A percentile compares a stretch with the other conserved stretches of the same genome.
phyloP scores from a whole-genome alignment of 2,113 vertebrate species.

The Phainopepla nitens region DNA sequence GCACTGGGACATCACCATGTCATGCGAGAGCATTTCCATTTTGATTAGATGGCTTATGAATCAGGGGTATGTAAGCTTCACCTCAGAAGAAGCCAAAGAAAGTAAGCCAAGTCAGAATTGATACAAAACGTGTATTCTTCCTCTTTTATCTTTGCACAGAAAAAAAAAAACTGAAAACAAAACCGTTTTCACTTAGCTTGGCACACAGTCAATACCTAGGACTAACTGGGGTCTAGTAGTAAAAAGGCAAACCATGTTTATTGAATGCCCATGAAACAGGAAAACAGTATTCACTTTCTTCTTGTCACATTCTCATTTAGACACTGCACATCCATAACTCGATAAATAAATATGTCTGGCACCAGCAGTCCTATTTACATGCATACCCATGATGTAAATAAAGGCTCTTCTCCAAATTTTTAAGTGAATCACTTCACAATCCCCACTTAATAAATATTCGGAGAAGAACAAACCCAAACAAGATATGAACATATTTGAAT shows the following conservation, averaged over 20 bases:
- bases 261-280: neutral
- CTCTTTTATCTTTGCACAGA: neutral
- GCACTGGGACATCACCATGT: neutral
- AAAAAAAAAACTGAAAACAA: neutral
- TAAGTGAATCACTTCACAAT: neutral
- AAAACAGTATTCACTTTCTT: neutral
- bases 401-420: neutral
- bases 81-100: neutral
- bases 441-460: slow-evolving; percentile 6
- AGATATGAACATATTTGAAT: neutral
- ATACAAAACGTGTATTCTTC: neutral
- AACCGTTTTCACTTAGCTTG: neutral
- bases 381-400: neutral
- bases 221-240: neutral
- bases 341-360: neutral
- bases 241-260: neutral
- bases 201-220: neutral
- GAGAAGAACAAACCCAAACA: neutral
- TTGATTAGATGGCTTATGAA: neutral
- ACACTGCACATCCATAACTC: neutral
- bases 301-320: neutral
- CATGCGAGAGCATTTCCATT: neutral
- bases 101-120: neutral
- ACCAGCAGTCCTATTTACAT: neutral
- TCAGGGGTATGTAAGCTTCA: neutral